Evolutionary conservation across 2,113 vertebrate genomes (phyloP), one percentile per base, ranked within the genome.

Genomic region (Pandion haliaetus): DNA sequence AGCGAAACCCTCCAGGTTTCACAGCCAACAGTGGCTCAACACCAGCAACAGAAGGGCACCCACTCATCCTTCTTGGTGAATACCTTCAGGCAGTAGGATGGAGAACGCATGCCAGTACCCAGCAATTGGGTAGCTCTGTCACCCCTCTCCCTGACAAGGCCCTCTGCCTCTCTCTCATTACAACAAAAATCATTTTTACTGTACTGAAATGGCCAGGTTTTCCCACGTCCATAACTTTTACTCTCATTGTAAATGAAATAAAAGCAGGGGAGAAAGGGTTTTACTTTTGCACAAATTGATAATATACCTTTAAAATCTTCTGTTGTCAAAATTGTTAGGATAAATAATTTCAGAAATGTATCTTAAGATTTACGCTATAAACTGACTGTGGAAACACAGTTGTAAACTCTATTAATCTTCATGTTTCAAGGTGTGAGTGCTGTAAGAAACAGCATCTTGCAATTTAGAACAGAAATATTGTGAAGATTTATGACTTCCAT

Each of bases 191-290:
- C 26, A 81, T 0, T 59, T 82, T 55, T 44, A n/a, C 4, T 79
- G 32, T 23, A 79, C 38, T 32, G 28, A 94, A 87, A 82, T 32
- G 20, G 9, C 1, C 61, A 71, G 5, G 8, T 82, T 82, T 93
- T 67, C 34, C 54, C 9, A 69, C 8, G 31, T 72, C 3, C n/a
- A 34, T 20, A 91, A 52, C 5, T 72, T 91, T 45, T 29, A n/a
- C 3, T 70, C 8, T 71, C 18, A 19, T 81, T 70, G 38, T 29
- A 50, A 87, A 83, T 24, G 8, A 83, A 73, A 73, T 70, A 36
- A 76, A 42, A 52, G 9, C 5, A 0, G 0, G 12, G 2, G 1
- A 1, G 2, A 15, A 85, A 58, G 4, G 8, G 5, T 1, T 74
- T 84, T 81, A 45, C 2, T 84, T 81, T 25, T 59, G 28, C 11